phyloP scores from a whole-genome alignment of 2,113 vertebrate species.

The Chiloscyllium plagiosum region DNA sequence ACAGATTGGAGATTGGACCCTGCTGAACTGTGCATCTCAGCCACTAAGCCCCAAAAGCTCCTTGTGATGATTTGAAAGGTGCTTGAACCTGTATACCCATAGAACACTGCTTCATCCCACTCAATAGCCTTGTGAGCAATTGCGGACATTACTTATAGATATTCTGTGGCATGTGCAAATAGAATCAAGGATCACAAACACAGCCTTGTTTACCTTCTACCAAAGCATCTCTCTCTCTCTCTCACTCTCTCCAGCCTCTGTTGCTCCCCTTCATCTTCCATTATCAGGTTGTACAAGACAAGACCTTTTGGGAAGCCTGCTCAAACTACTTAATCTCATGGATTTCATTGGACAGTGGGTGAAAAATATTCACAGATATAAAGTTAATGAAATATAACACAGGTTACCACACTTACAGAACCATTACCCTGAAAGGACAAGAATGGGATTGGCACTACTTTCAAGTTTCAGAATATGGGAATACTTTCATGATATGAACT shows the following conservation, averaged over 20 bases:
- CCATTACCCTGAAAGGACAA: not conserved
- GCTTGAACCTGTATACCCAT: not conserved
- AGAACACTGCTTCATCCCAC: not conserved
- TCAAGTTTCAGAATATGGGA: not conserved
- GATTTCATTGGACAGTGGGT: not conserved
- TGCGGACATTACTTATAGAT: not conserved
- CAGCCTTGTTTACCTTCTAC: not conserved
- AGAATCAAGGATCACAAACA: not conserved
- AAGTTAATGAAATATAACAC: not conserved
- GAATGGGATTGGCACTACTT: not conserved
- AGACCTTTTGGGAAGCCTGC: not conserved
- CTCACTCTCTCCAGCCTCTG: not conserved
- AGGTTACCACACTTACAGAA: not conserved
- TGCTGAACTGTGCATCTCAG: not conserved
- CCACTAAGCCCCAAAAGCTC: not conserved
- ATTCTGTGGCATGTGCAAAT: not conserved
- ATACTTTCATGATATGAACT: not conserved
- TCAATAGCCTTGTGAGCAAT: not conserved
- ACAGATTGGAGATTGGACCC: not conserved
- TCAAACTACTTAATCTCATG: not conserved
- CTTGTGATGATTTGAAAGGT: not conserved
- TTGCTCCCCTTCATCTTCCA: not conserved
- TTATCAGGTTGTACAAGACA: not conserved
- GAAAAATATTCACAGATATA: not conserved
- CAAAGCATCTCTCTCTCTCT: not conserved